Conservation (phyloP, 1,140 invertebrate species). For the Drosophila repleta region DNA sequence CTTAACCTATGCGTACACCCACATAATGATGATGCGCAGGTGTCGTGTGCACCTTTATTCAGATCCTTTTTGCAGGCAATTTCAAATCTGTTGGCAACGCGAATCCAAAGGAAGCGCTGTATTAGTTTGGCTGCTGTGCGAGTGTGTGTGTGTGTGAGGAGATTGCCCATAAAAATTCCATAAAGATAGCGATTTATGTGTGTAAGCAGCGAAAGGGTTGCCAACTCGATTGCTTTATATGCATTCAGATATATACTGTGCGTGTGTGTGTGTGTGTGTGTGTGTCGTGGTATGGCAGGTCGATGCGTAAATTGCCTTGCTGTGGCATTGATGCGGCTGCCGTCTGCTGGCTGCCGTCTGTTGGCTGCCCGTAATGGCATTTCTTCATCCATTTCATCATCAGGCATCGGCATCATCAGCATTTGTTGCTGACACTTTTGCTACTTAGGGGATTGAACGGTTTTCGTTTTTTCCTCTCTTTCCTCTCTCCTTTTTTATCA, state of each 20-base stretch:
- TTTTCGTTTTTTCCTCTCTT: not conserved
- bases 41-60: conserved; percentile 72
- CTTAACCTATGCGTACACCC: conserved; percentile 68
- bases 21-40: conserved; percentile 77
- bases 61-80: conserved; percentile 29
- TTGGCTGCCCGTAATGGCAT: conserved; percentile 71
- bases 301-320: conserved; percentile 70
- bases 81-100: conserved; percentile 39
- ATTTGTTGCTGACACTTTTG: conserved; percentile 79
- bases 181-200: conserved; percentile 83
- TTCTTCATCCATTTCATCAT: conserved; percentile 58
- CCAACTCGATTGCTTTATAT: conserved; percentile 46
- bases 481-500: conserved; percentile 50
- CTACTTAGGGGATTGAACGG: conserved; percentile 62
- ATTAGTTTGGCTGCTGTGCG: conserved; percentile 54
- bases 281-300: conserved; percentile 22
- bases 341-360: conserved; percentile 6
- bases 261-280: conserved; percentile 2
- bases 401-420: conserved; percentile 72
- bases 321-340: conserved; percentile 63
- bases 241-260: too few species aligned
- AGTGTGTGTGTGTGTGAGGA: conserved; percentile 53
- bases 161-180: conserved; percentile 84
- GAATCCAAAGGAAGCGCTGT: conserved; percentile 65
- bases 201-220: conserved; percentile 69